Evolutionary conservation across 2,888 invertebrate genomes (phyloP).

Genomic region (Tetragnatha montana): DNA sequence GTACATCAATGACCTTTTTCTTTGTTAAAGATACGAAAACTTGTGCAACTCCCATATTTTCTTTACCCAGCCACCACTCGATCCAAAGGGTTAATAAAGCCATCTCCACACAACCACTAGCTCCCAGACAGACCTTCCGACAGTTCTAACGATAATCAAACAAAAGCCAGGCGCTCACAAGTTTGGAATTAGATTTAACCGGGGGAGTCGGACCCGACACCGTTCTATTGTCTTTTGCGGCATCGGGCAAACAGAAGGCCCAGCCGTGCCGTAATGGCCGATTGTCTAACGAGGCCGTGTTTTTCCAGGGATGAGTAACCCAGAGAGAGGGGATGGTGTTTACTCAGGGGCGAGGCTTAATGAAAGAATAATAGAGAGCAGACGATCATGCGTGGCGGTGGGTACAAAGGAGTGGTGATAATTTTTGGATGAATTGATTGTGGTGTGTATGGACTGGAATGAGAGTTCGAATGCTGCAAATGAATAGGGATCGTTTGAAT

Average conservation of each 20-base stretch:
- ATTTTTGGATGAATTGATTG: constrained; percentile 13
- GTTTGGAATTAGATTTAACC: neutral
- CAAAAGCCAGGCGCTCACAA: neutral
- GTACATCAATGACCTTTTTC: too few species aligned
- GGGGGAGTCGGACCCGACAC: neutral
- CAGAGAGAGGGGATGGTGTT: constrained; percentile 18
- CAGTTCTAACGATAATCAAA: constrained; percentile 7
- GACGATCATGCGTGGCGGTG: constrained; percentile 6
- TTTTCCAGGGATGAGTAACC: constrained; percentile 44
- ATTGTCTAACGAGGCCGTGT: constrained; percentile 37
- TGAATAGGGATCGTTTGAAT: neutral
- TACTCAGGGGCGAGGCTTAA: constrained; percentile 44
- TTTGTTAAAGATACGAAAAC: too few species aligned
- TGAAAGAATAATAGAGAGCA: constrained; percentile 54
- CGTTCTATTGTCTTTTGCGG: constrained; percentile 32
- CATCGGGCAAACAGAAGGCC: constrained; percentile 20
- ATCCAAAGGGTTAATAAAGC: neutral
- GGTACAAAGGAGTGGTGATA: neutral
- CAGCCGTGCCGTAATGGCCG: constrained; percentile 12
- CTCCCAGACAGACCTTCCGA: neutral
- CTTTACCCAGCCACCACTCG: neutral
- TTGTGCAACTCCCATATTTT: too few species aligned
- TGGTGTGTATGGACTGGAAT: neutral
- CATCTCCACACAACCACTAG: neutral
- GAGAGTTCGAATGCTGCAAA: neutral